Base-by-base conservation (phyloP, 2,888 invertebrate species). In the Dynastes grantii region DNA sequence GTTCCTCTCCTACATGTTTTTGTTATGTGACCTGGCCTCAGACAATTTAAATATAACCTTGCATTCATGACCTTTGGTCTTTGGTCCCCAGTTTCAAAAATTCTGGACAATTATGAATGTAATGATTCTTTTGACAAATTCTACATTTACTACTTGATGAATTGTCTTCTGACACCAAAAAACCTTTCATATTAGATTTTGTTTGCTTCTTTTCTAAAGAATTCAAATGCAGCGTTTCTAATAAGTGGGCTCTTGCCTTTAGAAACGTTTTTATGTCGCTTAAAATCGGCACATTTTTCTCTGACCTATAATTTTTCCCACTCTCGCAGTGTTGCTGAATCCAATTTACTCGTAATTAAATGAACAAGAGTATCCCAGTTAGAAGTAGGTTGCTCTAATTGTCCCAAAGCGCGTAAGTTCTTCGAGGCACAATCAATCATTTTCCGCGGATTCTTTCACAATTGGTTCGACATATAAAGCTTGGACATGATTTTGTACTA, bases 341-440 rank as follows among this genome's bases (percentile, higher is more conserved):
- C 58, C 2, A 58, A 58, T 58, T 58, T n/a, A 2, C 16, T 16
- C 8, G 16, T 58, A 22, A 58, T 22, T n/a, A 58, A 22, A 22
- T 58, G 2, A 16, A 58, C 27, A 22, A 58, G 22, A 8, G 58
- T 58, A 58, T 58, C 58, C 58, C 58, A 22, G 8, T 58, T 58
- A 16, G 58, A n/a, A n/a, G 58, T 58, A 6, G 58, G 58, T 58
- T 58, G 58, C 8, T 58, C 58, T 58, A 58, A 58, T 58, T 58
- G 58, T 22, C 2, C 58, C n/a, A 58, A n/a, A n/a, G 58, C 58
- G 16, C 58, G 58, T 58, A 58, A 58, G 16, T 58, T 58, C 16
- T 58, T 58, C 2, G 58, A 58, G 6, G 16, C 58, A 11, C 6
- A 58, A 58, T 58, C 58, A 22, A 58, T 22, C 13, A 58, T 58